phyloP scores from a whole-genome alignment of 2,113 vertebrate species.

The Coturnix japonica region DNA sequence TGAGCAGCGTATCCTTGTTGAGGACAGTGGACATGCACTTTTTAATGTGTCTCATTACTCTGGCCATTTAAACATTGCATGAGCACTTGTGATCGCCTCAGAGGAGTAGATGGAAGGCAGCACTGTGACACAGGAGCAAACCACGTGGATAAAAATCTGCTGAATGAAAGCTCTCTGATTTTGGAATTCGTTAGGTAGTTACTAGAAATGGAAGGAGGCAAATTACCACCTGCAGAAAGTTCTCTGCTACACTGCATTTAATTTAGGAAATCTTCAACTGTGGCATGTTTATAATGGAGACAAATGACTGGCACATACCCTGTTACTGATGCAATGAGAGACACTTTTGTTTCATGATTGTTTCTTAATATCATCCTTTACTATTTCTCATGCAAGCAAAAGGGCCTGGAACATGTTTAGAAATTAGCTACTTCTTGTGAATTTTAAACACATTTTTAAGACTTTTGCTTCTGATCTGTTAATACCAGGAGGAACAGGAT shows the following conservation, averaged over 20 bases:
- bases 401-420: background rate
- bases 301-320: slow-evolving; percentile 76
- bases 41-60: background rate
- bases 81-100: background rate
- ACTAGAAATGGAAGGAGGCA: slow-evolving; percentile 56
- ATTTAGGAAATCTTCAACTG: slow-evolving; percentile 64
- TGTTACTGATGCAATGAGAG: slow-evolving; percentile 77
- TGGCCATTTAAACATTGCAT: background rate
- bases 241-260: slow-evolving; percentile 69
- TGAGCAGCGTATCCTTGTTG: background rate
- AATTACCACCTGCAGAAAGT: slow-evolving; percentile 70
- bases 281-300: slow-evolving; percentile 76
- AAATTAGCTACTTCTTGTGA: slow-evolving; percentile 32
- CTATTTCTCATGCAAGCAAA: slow-evolving; percentile 53
- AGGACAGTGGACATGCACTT: background rate
- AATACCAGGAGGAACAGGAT: background rate
- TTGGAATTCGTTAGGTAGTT: slow-evolving; percentile 12
- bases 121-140: background rate
- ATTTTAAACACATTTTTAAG: slow-evolving; percentile 11
- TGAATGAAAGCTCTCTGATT: background rate
- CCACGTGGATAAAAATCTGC: background rate
- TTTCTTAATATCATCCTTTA: slow-evolving; percentile 56
- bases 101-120: background rate
- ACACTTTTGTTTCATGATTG: slow-evolving; percentile 64
- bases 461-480: slow-evolving; percentile 13